Base-by-base conservation (phyloP, 1,140 invertebrate genomes). In the Phymorhynchus buccinoides region DNA sequence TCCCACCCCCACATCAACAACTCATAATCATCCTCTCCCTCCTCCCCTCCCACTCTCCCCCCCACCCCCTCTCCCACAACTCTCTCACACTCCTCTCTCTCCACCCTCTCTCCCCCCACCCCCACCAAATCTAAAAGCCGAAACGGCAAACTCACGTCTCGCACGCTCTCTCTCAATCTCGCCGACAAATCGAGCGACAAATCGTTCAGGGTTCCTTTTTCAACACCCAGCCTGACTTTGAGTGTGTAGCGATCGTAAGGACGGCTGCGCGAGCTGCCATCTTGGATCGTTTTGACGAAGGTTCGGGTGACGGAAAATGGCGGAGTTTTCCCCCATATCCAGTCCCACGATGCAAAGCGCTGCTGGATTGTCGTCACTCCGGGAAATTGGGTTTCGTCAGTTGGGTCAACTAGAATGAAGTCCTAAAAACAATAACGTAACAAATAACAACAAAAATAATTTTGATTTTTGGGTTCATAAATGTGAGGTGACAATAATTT, bases 281-380 rank as follows among this genome's bases (percentile, higher is more conserved):
- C 32, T 16, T 39, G 35, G 80, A 27, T 18, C 6, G n/a, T 37
- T 35, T 82, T 27, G 39, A 22, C 52, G 37, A 77, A 56, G 18
- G 35, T 85, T 73, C 88, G 84, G 41, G 81, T 78, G 30, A 92
- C 95, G 0, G 95, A 95, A 92, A 98, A 99, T 89, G 95, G 95
- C 0, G 97, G 97, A 1, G 97, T 97, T 91, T 95, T 96, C n/a
- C 97, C 97, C 93, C 95, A 97, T 80, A 95, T 95, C 97, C 97
- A 98, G 78, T 97, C 95, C 97, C 97, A 98, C 27, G 95, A 96
- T 85, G 94, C 91, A 39, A 97, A 95, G 85, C 96, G 95, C 68
- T 95, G 91, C 68, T 94, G 94, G 84, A 96, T 94, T 83, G 94
- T 90, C 39, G 94, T 89, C 18, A 98, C 94, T 89, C 96, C 97